Conservation (phyloP, 1,140 invertebrate species). For the Bemisia tabaci region DNA sequence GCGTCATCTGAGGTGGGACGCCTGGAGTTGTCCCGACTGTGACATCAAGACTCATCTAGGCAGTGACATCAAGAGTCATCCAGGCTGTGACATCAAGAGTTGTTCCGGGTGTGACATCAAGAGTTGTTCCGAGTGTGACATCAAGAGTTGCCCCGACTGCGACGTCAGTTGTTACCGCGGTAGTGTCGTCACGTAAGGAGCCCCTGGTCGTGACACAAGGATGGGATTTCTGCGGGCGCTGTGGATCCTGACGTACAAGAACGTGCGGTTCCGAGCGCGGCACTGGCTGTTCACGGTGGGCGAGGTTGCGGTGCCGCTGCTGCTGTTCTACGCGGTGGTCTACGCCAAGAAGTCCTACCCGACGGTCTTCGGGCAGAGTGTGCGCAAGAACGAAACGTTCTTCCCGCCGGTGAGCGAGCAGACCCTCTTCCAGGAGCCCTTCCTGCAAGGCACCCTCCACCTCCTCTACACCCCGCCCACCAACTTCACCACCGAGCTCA, state of each 20-base stretch:
- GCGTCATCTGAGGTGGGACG: too few relatives aligned
- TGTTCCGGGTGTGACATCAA: background rate
- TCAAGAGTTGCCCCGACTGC: background rate
- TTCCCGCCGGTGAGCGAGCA: background rate
- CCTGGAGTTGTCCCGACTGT: too few relatives aligned
- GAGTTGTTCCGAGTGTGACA: background rate
- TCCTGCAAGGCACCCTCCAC: background rate
- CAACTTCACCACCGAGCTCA: background rate
- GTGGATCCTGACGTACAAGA: background rate
- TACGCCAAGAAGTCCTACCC: background rate
- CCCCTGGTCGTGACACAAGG: background rate
- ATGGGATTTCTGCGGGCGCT: background rate
- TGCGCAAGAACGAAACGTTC: background rate
- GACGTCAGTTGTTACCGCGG: background rate
- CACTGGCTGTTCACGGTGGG: background rate
- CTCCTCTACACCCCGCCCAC: background rate
- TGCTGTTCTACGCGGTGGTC: background rate
- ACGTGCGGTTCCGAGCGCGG: background rate
- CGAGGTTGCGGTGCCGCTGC: background rate
- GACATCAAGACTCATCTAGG: too few relatives aligned
- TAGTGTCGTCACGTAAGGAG: background rate
- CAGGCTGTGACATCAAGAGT: too few relatives aligned
- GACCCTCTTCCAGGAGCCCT: background rate
- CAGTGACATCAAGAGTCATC: too few relatives aligned
- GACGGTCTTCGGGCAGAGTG: background rate